Base-by-base conservation (phyloP, 2,113 vertebrate species). In the Pedionomus torquatus region DNA sequence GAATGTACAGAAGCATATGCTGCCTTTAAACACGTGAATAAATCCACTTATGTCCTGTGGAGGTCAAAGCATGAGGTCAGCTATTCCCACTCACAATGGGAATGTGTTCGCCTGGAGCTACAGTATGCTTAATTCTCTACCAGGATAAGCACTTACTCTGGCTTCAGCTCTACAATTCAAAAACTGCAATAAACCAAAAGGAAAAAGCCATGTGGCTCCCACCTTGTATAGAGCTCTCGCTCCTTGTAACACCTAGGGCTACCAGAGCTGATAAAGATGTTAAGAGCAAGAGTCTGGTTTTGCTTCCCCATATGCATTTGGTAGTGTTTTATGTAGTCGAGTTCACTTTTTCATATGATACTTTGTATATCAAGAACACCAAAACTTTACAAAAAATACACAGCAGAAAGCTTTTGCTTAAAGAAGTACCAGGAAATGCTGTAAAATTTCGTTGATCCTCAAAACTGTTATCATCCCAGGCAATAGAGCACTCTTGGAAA, bases 11-110 rank as follows among this genome's bases (percentile, higher is more conserved):
- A 94, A 92, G 72, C 71, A 83, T 70, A 90, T 78, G 71, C 92
- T 89, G 66, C 84, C 80, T 93, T 83, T 72, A 83, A 97, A 95
- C n/a, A 72, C 54, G 63, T 9, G 23, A 89, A 79, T 76, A 92
- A 89, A 96, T 93, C 95, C 80, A 89, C 91, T 84, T 89, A 89
- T 52, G 46, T 85, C 72, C 70, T 28, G 61, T 21, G 37, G 61
- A 93, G 91, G 94, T 95, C 89, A 76, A 83, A 81, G 77, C 41
- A 30, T 19, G 92, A 95, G 77, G 77, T 93, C 90, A 93, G 83
- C 91, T 82, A 86, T 76, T 95, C 80, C 74, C 48, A 49, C 25
- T 82, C 90, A 69, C 61, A 76, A 4, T 28, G 33, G 54, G 49
- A 91, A 94, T 76, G 89, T 49, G 70, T 93, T 65, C 83, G 69